Base-by-base conservation (phyloP, 2,888 invertebrate species). In the Caprella mutica region DNA sequence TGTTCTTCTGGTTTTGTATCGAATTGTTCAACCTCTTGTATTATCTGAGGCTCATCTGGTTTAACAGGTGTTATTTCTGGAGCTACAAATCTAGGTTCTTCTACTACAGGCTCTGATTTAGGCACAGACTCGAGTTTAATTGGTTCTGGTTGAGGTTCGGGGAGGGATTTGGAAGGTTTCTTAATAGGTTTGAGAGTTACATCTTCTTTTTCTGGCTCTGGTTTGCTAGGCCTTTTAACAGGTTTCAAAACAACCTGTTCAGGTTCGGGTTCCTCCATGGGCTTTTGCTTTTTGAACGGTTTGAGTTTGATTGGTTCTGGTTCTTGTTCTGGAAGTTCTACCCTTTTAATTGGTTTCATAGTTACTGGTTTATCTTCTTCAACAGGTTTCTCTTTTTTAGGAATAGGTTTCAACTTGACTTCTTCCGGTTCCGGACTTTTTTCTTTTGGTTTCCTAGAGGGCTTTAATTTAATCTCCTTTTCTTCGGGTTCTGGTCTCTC, bases 391-490 rank as follows among this genome's bases (percentile, higher is more conserved):
- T 27, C 14, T 38, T 48, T 19, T 29, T n/a, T 27, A 35, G 35
- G 14, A 24, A 27, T 29, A 42, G 54, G 46, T 51, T 27, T 44
- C 19, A 23, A 17, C 40, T 55, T 52, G 2, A 38, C 43, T 43
- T 61, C 40, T 40, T 29, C 35, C 9, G 50, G 42, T 5, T 26
- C 26, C 3, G 42, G 55, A 39, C 33, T 43, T 30, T 23, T 27
- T 55, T 52, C 21, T 44, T 43, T 21, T 17, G 19, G 12, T 26
- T 26, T 42, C 19, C 39, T 54, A 43, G 26, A 42, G 12, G 39
- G 30, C 30, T 42, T 54, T 39, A 42, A 40, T 38, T 9, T n/a
- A 53, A 53, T 35, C 23, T 52, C 48, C 26, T 52, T 35, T n/a
- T 35, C 14, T 9, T 19, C 39, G 12, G 52, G 57, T 14, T 57